Percentiles rank a stretch among this genome's conserved stretches.
Conservation (phyloP, 2,888 invertebrate species). For the Melieria omissa region DNA sequence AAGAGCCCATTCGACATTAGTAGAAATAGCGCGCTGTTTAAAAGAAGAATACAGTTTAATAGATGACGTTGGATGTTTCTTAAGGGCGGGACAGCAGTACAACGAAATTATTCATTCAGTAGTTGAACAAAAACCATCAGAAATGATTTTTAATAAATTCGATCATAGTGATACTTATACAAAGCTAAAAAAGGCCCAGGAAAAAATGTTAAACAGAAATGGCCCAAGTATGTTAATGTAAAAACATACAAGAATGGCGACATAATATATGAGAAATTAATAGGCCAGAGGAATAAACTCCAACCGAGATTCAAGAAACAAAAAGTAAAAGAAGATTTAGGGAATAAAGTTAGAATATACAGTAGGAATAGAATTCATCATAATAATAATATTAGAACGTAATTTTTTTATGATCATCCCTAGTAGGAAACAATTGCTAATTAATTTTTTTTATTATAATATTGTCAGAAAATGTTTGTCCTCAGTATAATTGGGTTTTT, state of each 20-base stretch:
- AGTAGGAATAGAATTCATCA: background rate
- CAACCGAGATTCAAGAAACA: conserved; percentile 9
- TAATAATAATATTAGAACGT: conserved; percentile 30
- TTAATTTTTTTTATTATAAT: too few species aligned
- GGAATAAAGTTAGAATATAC: conserved; percentile 1
- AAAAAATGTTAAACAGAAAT: too few species aligned
- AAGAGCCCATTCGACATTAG: background rate
- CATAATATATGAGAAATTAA: conserved; percentile 11
- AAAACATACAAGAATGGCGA: background rate
- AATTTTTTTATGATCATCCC: background rate
- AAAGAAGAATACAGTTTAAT: conserved; percentile 19
- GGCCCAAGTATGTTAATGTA: too few species aligned
- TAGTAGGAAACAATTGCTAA: too few species aligned
- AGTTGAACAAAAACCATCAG: conserved; percentile 20
- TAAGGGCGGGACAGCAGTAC: conserved; percentile 27
- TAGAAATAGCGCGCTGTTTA: background rate
- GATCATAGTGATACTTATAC: conserved; percentile 42
- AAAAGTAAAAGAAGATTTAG: conserved; percentile 14
- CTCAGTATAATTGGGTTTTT: too few species aligned
- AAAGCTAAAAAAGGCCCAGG: conserved; percentile 40
- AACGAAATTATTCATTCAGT: conserved; percentile 35
- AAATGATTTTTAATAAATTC: conserved; percentile 21
- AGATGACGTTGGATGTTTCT: conserved; percentile 21
- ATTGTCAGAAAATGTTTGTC: too few species aligned
- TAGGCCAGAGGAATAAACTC: conserved; percentile 3